phyloP scores from a whole-genome alignment of 2,888 invertebrate genomes.

The Geotrupes spiniger region DNA sequence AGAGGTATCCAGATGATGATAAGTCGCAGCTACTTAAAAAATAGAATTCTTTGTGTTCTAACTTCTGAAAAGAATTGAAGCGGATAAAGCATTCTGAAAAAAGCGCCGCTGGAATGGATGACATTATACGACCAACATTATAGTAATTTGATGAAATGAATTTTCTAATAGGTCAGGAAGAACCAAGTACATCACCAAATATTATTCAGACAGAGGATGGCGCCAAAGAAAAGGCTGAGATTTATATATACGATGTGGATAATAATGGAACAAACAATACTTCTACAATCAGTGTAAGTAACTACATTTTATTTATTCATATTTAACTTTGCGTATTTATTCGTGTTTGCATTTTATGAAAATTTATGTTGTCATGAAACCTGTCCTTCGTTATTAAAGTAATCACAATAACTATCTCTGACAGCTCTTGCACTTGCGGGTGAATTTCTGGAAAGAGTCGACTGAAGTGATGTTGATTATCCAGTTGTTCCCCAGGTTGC shows the following conservation, averaged over 20 bases:
- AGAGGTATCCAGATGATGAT: conserved; percentile 7
- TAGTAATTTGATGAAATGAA: conserved; percentile 18
- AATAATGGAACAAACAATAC: neutral
- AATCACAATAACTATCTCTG: conserved; percentile 1
- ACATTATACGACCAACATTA: conserved; percentile 4
- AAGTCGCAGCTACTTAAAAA: conserved; percentile 4
- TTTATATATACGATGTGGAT: neutral
- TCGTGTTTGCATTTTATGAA: neutral
- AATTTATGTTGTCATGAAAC: conserved; percentile 6
- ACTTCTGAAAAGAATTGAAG: too few species aligned
- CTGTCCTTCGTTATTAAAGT: conserved; percentile 7
- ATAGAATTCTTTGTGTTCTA: too few species aligned
- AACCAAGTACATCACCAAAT: neutral
- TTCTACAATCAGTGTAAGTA: too few species aligned
- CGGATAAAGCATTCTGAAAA: too few species aligned
- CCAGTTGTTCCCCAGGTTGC: conserved; percentile 14
- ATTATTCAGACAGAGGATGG: neutral
- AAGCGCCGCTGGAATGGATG: too few species aligned
- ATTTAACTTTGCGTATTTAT: neutral
- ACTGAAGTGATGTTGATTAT: conserved; percentile 12
- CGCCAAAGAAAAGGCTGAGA: neutral
- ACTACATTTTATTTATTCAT: too few species aligned
- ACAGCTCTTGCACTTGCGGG: conserved; percentile 1
- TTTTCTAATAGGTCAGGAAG: conserved; percentile 9
- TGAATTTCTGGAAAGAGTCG: conserved; percentile 8